A percentile compares a stretch with the other conserved stretches of the same genome.
These are phyloP conservation scores for Tricholauxania praeusta DNA, from an alignment of 2,888 invertebrate species.

Conservation along the genomic window DNA sequence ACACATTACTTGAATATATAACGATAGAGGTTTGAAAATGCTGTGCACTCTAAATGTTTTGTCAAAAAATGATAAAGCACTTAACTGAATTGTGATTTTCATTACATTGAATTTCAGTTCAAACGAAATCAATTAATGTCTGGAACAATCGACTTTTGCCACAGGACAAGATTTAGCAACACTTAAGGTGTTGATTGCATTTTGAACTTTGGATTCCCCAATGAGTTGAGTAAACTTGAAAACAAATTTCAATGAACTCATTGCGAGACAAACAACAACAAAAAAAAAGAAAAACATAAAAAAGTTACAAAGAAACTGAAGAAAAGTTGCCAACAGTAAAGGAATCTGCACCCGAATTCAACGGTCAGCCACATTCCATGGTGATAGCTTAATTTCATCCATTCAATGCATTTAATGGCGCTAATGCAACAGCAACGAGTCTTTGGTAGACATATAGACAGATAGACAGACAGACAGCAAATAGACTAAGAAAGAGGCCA, in stretches of 20 bases:
- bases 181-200: constrained; percentile 24
- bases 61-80: background rate
- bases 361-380: constrained; percentile 12
- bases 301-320: background rate
- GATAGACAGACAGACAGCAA: background rate
- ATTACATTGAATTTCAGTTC: no score
- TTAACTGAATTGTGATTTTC: no score
- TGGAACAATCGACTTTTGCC: background rate
- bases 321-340: background rate
- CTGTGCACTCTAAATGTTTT: no score
- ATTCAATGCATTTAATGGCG: constrained; percentile 1
- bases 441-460: background rate
- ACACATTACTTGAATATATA: no score
- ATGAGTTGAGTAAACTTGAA: constrained; percentile 25
- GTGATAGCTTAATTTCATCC: constrained; percentile 4
- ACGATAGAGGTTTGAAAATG: no score
- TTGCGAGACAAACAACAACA: background rate
- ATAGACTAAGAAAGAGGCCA: background rate
- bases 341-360: background rate
- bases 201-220: background rate
- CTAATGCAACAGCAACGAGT: background rate
- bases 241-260: constrained; percentile 33
- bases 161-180: background rate
- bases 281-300: background rate
- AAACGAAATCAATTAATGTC: no score